phyloP scores from a whole-genome alignment of 2,888 invertebrate species.

The Frankliniella intonsa region DNA sequence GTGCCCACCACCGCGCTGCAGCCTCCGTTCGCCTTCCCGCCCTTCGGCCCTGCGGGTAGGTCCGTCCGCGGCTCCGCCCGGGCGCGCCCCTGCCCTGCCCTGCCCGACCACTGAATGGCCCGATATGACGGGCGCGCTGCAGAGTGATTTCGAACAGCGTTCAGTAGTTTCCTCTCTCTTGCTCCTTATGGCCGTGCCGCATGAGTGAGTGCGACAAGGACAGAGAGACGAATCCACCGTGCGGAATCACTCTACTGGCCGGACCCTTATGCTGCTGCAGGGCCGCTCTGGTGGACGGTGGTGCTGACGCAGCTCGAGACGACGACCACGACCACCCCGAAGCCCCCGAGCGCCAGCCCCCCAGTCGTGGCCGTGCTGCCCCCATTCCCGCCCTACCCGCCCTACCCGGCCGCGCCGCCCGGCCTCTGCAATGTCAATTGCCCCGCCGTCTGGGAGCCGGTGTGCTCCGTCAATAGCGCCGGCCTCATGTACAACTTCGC shows the following conservation, averaged over 20 bases:
- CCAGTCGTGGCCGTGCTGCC: not conserved
- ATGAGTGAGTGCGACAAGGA: too few relatives aligned
- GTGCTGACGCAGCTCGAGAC: constrained; percentile 3
- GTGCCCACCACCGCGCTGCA: not conserved
- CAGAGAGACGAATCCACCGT: too few relatives aligned
- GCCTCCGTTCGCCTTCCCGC: not conserved
- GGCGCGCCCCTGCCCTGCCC: not conserved
- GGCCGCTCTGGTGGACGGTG: constrained; percentile 7
- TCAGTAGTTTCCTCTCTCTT: too few relatives aligned
- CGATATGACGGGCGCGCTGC: not conserved
- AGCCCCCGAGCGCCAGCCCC: not conserved
- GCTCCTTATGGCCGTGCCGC: too few relatives aligned
- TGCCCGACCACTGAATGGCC: not conserved
- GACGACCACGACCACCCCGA: not conserved
- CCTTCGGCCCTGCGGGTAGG: not conserved
- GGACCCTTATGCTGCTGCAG: not conserved
- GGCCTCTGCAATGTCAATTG: constrained; percentile 2
- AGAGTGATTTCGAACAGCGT: too few relatives aligned
- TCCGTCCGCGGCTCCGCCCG: too few relatives aligned
- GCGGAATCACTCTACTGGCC: too few relatives aligned
- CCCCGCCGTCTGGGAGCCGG: constrained; percentile 17
- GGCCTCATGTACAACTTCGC: constrained; percentile 20
- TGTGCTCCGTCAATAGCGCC: constrained; percentile 7
- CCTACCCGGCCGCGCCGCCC: not conserved
- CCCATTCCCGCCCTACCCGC: not conserved